Percentiles rank a stretch among this genome's conserved stretches.
phyloP scores from a whole-genome alignment of 2,797 vertebrate species.

The Syngnathus acus region DNA sequence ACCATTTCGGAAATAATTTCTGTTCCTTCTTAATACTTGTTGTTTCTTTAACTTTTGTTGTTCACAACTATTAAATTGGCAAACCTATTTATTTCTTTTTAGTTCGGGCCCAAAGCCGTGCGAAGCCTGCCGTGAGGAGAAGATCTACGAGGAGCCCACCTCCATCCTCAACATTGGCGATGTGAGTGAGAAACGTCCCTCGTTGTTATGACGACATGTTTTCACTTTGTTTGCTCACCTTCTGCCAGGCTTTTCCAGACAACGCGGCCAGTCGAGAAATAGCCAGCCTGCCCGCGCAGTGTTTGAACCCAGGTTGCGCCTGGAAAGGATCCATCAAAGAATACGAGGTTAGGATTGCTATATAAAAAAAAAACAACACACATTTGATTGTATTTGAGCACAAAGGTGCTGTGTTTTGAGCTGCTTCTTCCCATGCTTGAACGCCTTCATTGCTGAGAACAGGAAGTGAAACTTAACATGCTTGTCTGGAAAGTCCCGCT shows the following conservation, averaged over 20 bases:
- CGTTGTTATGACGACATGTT: neutral
- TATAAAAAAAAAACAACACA: too few relatives aligned
- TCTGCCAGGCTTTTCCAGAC: conserved; percentile 87
- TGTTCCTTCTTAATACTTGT: too few relatives aligned
- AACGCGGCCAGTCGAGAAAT: conserved; percentile 93
- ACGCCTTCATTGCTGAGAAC: conserved; percentile 9
- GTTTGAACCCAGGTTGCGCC: conserved; percentile 76
- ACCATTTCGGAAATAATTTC: too few relatives aligned
- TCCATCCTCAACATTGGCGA: conserved; percentile 83
- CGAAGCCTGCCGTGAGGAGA: conserved; percentile 86
- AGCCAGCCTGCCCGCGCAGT: conserved; percentile 85
- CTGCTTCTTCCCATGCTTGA: neutral
- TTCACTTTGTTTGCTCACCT: neutral
- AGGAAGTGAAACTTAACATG: conserved; percentile 52
- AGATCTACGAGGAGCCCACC: conserved; percentile 85
- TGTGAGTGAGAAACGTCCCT: conserved; percentile 55
- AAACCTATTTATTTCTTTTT: neutral
- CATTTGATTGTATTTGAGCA: neutral
- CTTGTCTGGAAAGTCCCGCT: conserved; percentile 55
- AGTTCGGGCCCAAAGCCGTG: conserved; percentile 90
- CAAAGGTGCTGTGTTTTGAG: neutral
- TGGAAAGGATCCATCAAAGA: conserved; percentile 93
- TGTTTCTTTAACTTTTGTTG: neutral
- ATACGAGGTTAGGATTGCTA: conserved; percentile 76
- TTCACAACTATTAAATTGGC: neutral